Conservation (phyloP, 2,113 vertebrate species). For the Ursus arctos region DNA sequence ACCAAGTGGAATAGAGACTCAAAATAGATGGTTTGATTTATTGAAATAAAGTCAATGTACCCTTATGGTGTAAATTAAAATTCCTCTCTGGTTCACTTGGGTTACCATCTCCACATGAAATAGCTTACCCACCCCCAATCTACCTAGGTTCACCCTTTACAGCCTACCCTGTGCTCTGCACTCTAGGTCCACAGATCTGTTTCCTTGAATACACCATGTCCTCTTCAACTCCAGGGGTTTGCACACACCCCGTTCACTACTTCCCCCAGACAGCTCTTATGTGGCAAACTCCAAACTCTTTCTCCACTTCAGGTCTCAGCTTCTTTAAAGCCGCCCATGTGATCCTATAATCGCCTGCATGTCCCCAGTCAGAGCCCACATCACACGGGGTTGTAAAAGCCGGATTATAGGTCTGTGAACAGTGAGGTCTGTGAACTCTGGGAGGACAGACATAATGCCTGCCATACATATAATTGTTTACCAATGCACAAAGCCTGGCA, state of each 20-base stretch:
- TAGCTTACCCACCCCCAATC: background rate
- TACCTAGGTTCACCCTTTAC: background rate
- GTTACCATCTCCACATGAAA: background rate
- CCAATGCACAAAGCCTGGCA: background rate
- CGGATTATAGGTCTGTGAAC: too few relatives aligned
- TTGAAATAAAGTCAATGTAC: background rate
- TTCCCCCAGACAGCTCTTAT: background rate
- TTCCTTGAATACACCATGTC: background rate
- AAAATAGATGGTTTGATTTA: background rate
- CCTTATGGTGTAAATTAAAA: background rate
- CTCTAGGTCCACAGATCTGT: background rate
- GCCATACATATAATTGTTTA: background rate
- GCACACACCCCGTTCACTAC: background rate
- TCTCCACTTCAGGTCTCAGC: background rate
- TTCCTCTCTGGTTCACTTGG: background rate
- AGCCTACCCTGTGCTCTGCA: background rate
- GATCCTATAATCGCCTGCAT: background rate
- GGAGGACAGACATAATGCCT: background rate
- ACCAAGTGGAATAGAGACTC: background rate
- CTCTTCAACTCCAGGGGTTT: background rate
- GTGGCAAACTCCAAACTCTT: background rate
- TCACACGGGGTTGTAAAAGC: background rate
- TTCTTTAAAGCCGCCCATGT: background rate
- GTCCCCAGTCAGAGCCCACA: background rate
- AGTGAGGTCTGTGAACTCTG: background rate